Conservation (phyloP, 1,140 invertebrate species). For the Latrodectus geometricus region DNA sequence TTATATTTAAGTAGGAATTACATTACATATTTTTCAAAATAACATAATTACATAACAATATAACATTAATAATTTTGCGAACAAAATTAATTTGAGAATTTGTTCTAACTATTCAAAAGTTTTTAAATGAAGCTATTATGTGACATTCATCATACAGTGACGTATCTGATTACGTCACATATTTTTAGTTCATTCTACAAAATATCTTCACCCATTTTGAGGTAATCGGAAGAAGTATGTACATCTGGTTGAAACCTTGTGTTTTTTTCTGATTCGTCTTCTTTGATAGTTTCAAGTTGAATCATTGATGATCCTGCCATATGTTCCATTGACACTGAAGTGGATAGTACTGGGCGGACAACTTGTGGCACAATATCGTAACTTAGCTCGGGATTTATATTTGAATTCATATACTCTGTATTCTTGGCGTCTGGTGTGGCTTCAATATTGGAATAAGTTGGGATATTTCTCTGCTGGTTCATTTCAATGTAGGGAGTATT, state of each 20-base stretch:
- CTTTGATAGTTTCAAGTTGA: conserved; percentile 23
- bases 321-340: not conserved
- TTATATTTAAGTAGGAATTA: too few species aligned
- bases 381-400: not conserved
- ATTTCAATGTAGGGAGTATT: conserved; percentile 83
- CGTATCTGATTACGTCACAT: too few species aligned
- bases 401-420: conserved; percentile 28
- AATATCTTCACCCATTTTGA: conserved; percentile 24
- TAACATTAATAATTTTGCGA: too few species aligned
- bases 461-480: conserved; percentile 71
- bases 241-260: not conserved
- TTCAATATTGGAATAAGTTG: conserved; percentile 82
- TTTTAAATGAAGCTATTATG: too few species aligned
- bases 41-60: too few species aligned
- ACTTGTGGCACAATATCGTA: conserved; percentile 20
- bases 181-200: too few species aligned
- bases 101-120: too few species aligned
- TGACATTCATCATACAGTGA: too few species aligned
- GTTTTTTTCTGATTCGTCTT: not conserved
- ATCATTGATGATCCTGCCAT: conserved; percentile 33
- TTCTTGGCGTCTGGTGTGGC: conserved; percentile 63
- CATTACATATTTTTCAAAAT: too few species aligned
- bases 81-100: too few species aligned
- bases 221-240: not conserved
- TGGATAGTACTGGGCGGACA: not conserved